Evolutionary conservation across 2,797 vertebrate species (phyloP).

Genomic region (Champsocephalus gunnari): DNA sequence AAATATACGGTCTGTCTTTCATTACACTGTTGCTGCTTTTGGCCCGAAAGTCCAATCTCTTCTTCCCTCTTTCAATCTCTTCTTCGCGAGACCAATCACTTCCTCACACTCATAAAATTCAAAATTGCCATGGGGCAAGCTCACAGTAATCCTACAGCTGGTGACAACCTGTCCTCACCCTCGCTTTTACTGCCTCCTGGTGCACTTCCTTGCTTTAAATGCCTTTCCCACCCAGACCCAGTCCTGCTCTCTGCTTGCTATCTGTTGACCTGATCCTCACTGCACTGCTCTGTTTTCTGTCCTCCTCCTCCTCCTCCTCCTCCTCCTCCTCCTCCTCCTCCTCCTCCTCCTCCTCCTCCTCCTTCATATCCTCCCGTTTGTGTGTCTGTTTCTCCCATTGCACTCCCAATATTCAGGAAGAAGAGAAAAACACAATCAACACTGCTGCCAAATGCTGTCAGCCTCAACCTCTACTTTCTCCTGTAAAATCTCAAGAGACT

Average conservation of each 20-base stretch:
- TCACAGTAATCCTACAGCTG: slow-evolving; percentile 66
- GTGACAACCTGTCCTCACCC: slow-evolving; percentile 55
- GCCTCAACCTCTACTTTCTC: slow-evolving; percentile 36
- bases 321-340: slow-evolving; percentile 19
- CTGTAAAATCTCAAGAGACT: slow-evolving; percentile 45
- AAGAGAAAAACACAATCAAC: slow-evolving; percentile 55
- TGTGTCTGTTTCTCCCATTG: slow-evolving; percentile 45
- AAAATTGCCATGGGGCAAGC: slow-evolving; percentile 55
- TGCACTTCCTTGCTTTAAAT: slow-evolving; percentile 48
- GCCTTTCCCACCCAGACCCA: slow-evolving; percentile 38
- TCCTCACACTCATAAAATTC: slow-evolving; percentile 64
- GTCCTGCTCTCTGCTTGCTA: slow-evolving; percentile 24
- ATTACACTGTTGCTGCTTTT: slow-evolving; percentile 60
- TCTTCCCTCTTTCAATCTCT: slow-evolving; percentile 55
- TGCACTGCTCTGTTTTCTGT: slow-evolving; percentile 32
- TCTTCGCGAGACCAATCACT: slow-evolving; percentile 56
- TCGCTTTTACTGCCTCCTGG: slow-evolving; percentile 53
- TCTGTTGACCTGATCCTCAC: slow-evolving; percentile 47
- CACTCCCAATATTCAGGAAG: slow-evolving; percentile 49
- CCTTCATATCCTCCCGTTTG: slow-evolving; percentile 19
- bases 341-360: slow-evolving; percentile 16
- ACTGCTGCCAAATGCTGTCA: slow-evolving; percentile 56
- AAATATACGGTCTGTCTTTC: slow-evolving; percentile 43
- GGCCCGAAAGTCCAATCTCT: slow-evolving; percentile 57
- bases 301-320: slow-evolving; percentile 1